These are phyloP conservation scores for Creontiades dilutus DNA, from an alignment of 2,888 invertebrate genomes.

Conservation along the genomic window DNA sequence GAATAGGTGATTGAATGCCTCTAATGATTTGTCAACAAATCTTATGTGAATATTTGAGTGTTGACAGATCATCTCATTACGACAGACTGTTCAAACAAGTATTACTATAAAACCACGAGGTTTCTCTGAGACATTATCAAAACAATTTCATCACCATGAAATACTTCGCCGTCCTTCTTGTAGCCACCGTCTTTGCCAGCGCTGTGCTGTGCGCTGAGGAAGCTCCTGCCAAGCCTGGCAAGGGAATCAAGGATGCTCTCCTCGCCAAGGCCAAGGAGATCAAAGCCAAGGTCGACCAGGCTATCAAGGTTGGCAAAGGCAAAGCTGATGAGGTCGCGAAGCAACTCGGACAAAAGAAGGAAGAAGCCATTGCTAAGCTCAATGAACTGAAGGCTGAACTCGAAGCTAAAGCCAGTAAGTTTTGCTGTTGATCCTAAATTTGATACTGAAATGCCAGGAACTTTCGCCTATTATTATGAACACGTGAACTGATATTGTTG, in stretches of 20 bases:
- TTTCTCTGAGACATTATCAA: neutral
- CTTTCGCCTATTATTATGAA: neutral
- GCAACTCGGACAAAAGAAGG: neutral
- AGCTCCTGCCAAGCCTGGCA: neutral
- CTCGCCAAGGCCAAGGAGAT: constrained; percentile 26
- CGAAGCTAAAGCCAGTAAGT: constrained; percentile 26
- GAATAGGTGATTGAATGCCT: too few relatives aligned
- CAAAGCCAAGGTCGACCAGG: neutral
- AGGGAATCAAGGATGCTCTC: neutral
- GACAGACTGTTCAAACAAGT: neutral
- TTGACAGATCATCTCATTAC: too few relatives aligned
- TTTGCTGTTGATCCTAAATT: neutral
- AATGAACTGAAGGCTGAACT: constrained; percentile 4
- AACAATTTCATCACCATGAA: constrained; percentile 16
- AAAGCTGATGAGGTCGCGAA: constrained; percentile 14
- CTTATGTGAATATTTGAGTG: too few relatives aligned
- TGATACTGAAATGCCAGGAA: neutral
- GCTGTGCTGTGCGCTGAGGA: neutral
- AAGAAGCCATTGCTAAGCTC: constrained; percentile 21
- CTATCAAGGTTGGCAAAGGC: constrained; percentile 11
- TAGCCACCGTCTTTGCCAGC: constrained; percentile 2
- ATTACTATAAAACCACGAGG: neutral
- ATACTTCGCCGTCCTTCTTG: neutral
- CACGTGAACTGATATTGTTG: too few relatives aligned
- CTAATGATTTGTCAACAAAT: too few relatives aligned